Conservation (phyloP, 2,797 vertebrate species). For the Pipistrellus pygmaeus region DNA sequence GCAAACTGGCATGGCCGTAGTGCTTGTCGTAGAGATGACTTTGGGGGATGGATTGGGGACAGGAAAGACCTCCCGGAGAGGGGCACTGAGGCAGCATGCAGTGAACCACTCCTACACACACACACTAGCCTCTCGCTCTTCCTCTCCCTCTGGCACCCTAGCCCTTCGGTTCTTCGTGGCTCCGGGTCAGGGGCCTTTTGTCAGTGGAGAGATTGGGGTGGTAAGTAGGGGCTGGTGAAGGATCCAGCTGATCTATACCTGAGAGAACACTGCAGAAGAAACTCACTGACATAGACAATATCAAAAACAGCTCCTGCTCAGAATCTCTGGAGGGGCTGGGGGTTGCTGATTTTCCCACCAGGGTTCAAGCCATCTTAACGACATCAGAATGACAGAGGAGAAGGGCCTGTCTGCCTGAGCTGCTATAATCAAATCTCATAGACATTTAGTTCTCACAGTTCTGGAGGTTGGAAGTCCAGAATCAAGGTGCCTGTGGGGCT, state of each 20-base stretch:
- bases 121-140: background rate
- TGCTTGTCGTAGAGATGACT: background rate
- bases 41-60: background rate
- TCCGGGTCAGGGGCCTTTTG: background rate
- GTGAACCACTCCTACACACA: background rate
- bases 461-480: background rate
- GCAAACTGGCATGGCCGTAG: background rate
- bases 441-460: background rate
- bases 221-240: background rate
- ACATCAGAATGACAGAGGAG: background rate
- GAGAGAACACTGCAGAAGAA: background rate
- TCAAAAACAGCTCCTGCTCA: background rate
- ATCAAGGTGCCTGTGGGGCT: background rate
- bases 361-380: background rate
- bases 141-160: background rate
- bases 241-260: background rate
- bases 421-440: background rate
- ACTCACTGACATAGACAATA: background rate
- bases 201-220: background rate
- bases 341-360: background rate
- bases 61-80: background rate
- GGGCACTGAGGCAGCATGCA: too few relatives aligned
- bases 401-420: background rate
- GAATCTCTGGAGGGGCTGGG: background rate
- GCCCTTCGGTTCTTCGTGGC: background rate